Evolutionary conservation across 2,797 vertebrate genomes (phyloP).

Genomic region (Prionace glauca): DNA sequence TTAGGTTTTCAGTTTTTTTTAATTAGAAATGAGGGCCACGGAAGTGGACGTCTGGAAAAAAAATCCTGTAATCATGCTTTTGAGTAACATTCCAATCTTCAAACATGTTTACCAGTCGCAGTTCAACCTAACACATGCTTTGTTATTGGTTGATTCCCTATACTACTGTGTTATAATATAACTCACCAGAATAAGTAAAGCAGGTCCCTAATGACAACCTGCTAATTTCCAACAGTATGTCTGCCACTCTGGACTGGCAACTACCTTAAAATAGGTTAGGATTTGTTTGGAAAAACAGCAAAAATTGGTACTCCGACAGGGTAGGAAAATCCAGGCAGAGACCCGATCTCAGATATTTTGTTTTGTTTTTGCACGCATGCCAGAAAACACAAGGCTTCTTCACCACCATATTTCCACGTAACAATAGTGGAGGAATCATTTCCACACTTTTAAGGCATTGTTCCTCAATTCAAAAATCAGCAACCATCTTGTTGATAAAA

Average conservation of each 20-base stretch:
- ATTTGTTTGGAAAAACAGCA: slow-evolving; percentile 50
- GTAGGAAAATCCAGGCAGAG: slow-evolving; percentile 44
- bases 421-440: slow-evolving; percentile 55
- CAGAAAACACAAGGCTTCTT: slow-evolving; percentile 56
- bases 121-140: slow-evolving; percentile 37
- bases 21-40: slow-evolving; percentile 18
- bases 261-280: slow-evolving; percentile 57
- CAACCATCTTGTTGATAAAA: slow-evolving; percentile 72
- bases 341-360: slow-evolving; percentile 39
- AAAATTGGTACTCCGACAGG: slow-evolving; percentile 47
- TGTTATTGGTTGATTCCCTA: slow-evolving; percentile 38
- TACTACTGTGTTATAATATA: slow-evolving; percentile 31
- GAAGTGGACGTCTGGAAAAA: neutral
- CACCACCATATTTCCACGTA: slow-evolving; percentile 53
- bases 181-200: slow-evolving; percentile 27
- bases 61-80: slow-evolving; percentile 35
- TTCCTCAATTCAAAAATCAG: slow-evolving; percentile 73
- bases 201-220: slow-evolving; percentile 36
- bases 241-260: slow-evolving; percentile 61
- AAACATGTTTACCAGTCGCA: slow-evolving; percentile 29
- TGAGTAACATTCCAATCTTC: slow-evolving; percentile 37
- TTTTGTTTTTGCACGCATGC: slow-evolving; percentile 47
- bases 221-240: slow-evolving; percentile 58
- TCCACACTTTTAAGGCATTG: slow-evolving; percentile 81
- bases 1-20: slow-evolving; percentile 23